A percentile compares a stretch with the other conserved stretches of the same genome.
Evolutionary conservation across 2,888 invertebrate genomes (phyloP).

Genomic region (Euplexia lucipara): DNA sequence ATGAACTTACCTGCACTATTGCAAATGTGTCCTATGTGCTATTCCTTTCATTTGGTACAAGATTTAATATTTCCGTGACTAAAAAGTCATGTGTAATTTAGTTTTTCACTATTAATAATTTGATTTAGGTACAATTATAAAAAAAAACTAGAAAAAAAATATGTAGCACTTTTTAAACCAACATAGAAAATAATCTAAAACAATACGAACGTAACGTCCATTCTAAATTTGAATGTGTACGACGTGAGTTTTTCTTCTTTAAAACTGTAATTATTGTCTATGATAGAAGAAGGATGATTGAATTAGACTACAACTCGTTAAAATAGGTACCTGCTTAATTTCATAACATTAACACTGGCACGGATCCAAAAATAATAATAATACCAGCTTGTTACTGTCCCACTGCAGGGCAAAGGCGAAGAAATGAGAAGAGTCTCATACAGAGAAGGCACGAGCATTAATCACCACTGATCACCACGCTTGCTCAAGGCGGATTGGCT

Average conservation of each 20-base stretch:
- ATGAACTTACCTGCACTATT: conserved; percentile 27
- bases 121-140: not conserved
- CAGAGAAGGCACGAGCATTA: too few species aligned
- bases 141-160: not conserved
- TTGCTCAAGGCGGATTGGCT: too few species aligned
- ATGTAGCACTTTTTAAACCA: not conserved
- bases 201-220: not conserved
- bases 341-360: too few species aligned
- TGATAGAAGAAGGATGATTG: conserved; percentile 7
- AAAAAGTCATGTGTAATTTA: not conserved
- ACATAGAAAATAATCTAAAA: conserved; percentile 18
- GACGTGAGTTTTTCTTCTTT: conserved; percentile 23
- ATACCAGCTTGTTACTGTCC: too few species aligned
- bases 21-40: not conserved
- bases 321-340: too few species aligned
- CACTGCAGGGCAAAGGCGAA: too few species aligned
- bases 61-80: not conserved
- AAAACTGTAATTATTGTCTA: conserved; percentile 6
- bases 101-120: conserved; percentile 16
- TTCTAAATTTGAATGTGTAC: conserved; percentile 35
- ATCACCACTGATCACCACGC: too few species aligned
- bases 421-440: too few species aligned
- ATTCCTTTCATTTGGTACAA: conserved; percentile 15
- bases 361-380: too few species aligned
- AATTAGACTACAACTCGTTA: too few species aligned